phyloP scores from a whole-genome alignment of 1,140 invertebrate species.

The Dreissena rostriformis region DNA sequence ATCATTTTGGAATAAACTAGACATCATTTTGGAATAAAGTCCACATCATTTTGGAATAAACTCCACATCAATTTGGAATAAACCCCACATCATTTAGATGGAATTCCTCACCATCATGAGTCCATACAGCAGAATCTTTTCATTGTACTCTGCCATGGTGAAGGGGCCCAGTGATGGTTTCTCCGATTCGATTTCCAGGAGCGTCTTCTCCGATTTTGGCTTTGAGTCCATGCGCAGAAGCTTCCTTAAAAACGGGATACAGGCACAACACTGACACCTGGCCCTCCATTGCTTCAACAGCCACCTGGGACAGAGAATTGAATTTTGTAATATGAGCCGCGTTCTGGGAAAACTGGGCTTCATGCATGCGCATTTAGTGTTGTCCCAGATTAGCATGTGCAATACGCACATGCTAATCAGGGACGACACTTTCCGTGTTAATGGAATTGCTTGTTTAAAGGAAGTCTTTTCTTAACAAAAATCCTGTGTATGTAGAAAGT shows the following conservation, averaged over 20 bases:
- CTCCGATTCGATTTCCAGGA: slow-evolving; percentile 74
- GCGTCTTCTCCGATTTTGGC: slow-evolving; percentile 36
- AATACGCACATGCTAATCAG: too few relatives aligned
- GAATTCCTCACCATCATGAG: slow-evolving; percentile 79
- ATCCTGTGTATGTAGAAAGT: too few relatives aligned
- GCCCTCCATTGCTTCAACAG: slow-evolving; percentile 35
- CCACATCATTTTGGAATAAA: slow-evolving; percentile 78
- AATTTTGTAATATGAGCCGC: too few relatives aligned
- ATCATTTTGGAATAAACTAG: too few relatives aligned
- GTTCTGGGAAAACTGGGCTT: too few relatives aligned
- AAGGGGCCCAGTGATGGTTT: slow-evolving; percentile 80
- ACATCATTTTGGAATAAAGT: neutral
- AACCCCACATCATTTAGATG: too few relatives aligned
- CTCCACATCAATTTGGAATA: too few relatives aligned
- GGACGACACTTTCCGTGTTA: too few relatives aligned
- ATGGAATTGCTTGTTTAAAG: too few relatives aligned
- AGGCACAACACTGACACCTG: slow-evolving; percentile 28
- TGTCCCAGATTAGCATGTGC: too few relatives aligned
- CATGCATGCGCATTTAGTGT: too few relatives aligned
- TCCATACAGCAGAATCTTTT: slow-evolving; percentile 82
- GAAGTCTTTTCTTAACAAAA: too few relatives aligned
- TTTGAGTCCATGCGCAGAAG: slow-evolving; percentile 17
- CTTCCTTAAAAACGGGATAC: slow-evolving; percentile 30
- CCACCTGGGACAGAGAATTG: slow-evolving; percentile 30
- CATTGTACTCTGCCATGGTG: slow-evolving; percentile 81